These are phyloP conservation scores for Canis aureus DNA, from an alignment of 2,113 vertebrate genomes.

Conservation along the genomic window DNA sequence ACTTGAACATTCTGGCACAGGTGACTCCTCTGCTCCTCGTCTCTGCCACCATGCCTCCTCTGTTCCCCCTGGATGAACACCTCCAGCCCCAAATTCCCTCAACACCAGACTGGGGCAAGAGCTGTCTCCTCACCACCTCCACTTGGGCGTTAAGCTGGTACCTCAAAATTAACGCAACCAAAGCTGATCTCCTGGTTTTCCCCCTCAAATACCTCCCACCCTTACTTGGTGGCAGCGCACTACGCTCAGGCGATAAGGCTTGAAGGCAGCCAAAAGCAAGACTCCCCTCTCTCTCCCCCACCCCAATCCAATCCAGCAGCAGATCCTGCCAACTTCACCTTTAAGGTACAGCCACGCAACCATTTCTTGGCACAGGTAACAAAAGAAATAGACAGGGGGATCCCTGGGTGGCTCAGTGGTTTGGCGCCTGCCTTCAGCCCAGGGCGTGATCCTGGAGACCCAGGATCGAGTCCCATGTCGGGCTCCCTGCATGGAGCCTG, in stretches of 20 bases:
- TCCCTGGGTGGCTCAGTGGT: too few relatives aligned
- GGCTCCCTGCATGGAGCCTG: too few relatives aligned
- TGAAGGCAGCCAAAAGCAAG: neutral
- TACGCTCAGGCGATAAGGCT: rapidly evolving
- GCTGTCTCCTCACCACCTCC: too few relatives aligned
- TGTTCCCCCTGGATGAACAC: neutral
- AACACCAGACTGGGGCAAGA: neutral
- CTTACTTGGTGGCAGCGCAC: neutral
- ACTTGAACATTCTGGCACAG: neutral
- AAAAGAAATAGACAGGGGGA: neutral
- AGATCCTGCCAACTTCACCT: neutral
- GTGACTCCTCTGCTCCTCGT: neutral
- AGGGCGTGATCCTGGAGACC: too few relatives aligned
- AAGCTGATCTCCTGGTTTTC: neutral
- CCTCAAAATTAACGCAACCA: rapidly evolving
- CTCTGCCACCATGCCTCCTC: neutral
- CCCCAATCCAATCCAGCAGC: neutral
- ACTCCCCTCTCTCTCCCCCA: neutral
- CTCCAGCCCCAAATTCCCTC: neutral
- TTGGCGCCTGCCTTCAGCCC: too few relatives aligned
- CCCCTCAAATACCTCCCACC: neutral
- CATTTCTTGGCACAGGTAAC: neutral
- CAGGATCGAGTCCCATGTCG: too few relatives aligned
- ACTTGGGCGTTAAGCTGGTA: rapidly evolving
- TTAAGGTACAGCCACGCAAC: too few relatives aligned